Conservation (phyloP, 2,888 invertebrate genomes). For the Labia minor region DNA sequence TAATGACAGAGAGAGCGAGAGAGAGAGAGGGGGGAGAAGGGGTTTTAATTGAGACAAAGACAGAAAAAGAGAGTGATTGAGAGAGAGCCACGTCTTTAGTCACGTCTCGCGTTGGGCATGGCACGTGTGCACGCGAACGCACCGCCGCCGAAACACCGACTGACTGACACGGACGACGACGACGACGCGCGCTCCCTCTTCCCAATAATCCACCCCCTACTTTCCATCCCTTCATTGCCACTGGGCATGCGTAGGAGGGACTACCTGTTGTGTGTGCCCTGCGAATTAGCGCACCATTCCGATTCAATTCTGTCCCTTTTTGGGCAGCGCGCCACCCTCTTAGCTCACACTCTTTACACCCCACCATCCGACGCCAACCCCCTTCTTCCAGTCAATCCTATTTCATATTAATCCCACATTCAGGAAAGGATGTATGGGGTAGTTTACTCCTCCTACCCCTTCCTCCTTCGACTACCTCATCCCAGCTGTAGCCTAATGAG, state of each 20-base stretch:
- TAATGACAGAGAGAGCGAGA: no score
- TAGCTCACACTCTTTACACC: background rate
- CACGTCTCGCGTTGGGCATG: background rate
- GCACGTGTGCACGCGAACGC: slow-evolving; percentile 13
- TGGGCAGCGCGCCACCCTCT: no score
- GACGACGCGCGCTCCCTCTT: background rate
- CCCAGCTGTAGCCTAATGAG: no score
- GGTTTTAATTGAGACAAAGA: background rate
- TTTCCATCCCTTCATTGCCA: background rate
- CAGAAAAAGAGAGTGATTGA: background rate
- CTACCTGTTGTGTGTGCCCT: slow-evolving; percentile 8
- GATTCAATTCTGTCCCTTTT: background rate
- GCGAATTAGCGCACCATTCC: slow-evolving; percentile 8
- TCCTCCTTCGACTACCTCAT: no score
- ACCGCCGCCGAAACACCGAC: background rate
- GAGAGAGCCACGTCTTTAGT: background rate
- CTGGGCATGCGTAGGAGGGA: background rate
- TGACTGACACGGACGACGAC: background rate
- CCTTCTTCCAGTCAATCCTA: background rate
- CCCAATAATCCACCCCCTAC: background rate
- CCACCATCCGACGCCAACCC: no score
- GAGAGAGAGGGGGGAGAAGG: background rate
- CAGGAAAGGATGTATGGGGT: background rate
- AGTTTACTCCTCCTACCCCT: no score
- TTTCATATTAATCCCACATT: background rate